Evolutionary conservation across 2,797 vertebrate genomes (phyloP).

Genomic region (Falco concolor): DNA sequence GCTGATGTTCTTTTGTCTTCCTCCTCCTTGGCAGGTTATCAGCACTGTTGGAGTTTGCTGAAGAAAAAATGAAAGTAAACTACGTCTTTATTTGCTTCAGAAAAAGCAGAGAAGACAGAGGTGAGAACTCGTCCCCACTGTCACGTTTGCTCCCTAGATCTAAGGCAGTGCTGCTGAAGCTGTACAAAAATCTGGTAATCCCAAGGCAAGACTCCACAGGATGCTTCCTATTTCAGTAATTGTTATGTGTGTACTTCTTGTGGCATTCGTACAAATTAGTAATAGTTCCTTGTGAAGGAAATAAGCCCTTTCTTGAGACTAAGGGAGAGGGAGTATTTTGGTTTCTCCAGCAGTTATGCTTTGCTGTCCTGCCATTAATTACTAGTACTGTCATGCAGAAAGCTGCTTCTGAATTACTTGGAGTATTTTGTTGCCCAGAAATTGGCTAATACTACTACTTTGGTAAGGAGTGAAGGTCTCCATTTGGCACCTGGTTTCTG

Average conservation of each 20-base stretch:
- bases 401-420: background rate
- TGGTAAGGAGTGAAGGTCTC: background rate
- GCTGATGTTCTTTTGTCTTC: constrained; percentile 27
- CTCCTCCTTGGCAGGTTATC: constrained; percentile 82
- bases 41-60: constrained; percentile 91
- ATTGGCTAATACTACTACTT: background rate
- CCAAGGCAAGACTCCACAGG: background rate
- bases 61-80: constrained; percentile 95
- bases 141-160: background rate
- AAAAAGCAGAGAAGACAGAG: constrained; percentile 92
- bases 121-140: constrained; percentile 66
- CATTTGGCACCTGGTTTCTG: background rate
- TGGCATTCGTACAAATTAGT: background rate
- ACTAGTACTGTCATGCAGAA: background rate
- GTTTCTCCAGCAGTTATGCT: background rate
- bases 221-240: background rate
- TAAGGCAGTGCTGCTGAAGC: background rate
- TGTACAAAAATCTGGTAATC: background rate
- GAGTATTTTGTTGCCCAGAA: background rate
- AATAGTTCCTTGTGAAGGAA: background rate
- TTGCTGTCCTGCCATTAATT: background rate
- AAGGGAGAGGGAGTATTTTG: background rate
- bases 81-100: constrained; percentile 95
- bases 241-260: accelerated
- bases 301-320: background rate